A percentile compares a stretch with the other conserved stretches of the same genome.
Evolutionary conservation across 92 coral and sea anemone species (phyloP).

Genomic region (Diadumene lineata): DNA sequence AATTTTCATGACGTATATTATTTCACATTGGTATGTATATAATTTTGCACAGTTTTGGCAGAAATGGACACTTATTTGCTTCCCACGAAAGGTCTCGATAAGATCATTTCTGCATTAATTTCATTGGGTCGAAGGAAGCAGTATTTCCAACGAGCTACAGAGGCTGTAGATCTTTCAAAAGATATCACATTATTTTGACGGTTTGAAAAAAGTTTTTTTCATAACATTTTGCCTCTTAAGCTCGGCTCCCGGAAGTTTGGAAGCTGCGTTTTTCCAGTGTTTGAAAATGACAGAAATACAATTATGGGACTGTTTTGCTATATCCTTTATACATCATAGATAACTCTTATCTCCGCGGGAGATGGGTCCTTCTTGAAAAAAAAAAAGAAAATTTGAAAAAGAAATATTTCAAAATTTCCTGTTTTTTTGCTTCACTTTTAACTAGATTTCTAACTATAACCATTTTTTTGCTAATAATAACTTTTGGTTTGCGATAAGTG

Average conservation of each 20-base stretch:
- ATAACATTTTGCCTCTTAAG: slow-evolving; percentile 62
- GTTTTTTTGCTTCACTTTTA: slow-evolving; percentile 45
- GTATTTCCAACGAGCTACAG: slow-evolving; percentile 65
- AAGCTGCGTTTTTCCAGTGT: slow-evolving; percentile 32
- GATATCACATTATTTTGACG: slow-evolving; percentile 78
- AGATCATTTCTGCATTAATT: slow-evolving; percentile 61
- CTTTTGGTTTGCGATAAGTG: too few relatives aligned
- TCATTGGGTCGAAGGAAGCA: slow-evolving; percentile 73
- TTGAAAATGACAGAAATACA: slow-evolving; percentile 22
- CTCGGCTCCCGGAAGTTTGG: slow-evolving; percentile 56
- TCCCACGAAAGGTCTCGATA: slow-evolving; percentile 39
- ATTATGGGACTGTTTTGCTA: slow-evolving; percentile 34
- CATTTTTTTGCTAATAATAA: too few relatives aligned
- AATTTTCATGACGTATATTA: too few relatives aligned
- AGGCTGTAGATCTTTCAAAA: slow-evolving; percentile 57
- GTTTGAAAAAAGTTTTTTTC: slow-evolving; percentile 66
- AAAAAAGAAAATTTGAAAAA: slow-evolving; percentile 47
- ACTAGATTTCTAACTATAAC: too few relatives aligned
- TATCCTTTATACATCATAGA: slow-evolving; percentile 20
- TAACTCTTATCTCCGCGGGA: slow-evolving; percentile 50
- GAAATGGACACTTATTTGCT: slow-evolving; percentile 61
- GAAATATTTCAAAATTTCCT: slow-evolving; percentile 55
- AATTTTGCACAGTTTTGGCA: slow-evolving; percentile 46
- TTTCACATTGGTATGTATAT: slow-evolving; percentile 36
- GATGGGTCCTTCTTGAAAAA: slow-evolving; percentile 46